These are phyloP conservation scores for Coleophora flavipennella DNA, from an alignment of 2,888 invertebrate genomes.

Conservation along the genomic window DNA sequence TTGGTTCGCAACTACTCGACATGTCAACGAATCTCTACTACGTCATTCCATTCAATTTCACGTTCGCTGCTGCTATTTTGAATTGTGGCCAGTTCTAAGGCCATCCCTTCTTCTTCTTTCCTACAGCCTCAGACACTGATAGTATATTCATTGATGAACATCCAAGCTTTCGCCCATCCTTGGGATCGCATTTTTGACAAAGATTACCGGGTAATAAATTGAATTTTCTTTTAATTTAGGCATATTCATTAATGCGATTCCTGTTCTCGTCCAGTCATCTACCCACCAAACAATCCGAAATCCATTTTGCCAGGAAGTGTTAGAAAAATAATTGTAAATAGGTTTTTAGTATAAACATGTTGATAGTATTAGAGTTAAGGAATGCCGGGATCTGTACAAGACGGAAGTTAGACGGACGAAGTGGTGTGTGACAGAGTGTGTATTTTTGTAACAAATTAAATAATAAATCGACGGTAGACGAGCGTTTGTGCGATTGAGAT, in stretches of 20 bases:
- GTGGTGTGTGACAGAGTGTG: slow-evolving; percentile 47
- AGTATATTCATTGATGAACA: slow-evolving; percentile 65
- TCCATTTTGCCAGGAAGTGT: slow-evolving; percentile 57
- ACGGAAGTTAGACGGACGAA: slow-evolving; percentile 28
- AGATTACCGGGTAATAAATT: too few species aligned
- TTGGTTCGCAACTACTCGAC: slow-evolving; percentile 14
- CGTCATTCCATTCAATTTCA: too few species aligned
- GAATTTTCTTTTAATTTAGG: too few species aligned
- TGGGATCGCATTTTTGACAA: too few species aligned
- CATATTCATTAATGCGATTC: too few species aligned
- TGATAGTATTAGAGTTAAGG: slow-evolving; percentile 51
- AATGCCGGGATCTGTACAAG: slow-evolving; percentile 49
- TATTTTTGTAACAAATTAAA: slow-evolving; percentile 59
- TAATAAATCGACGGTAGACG: slow-evolving; percentile 41
- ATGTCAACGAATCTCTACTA: slow-evolving; percentile 12
- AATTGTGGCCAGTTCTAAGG: too few species aligned
- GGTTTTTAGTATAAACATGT: slow-evolving; percentile 41
- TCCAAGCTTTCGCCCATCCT: slow-evolving; percentile 44
- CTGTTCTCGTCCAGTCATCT: slow-evolving; percentile 33
- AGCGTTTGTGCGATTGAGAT: slow-evolving; percentile 38
- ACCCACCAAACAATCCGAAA: slow-evolving; percentile 29
- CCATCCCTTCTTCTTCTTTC: too few species aligned
- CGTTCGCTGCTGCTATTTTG: too few species aligned
- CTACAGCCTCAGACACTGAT: background rate
- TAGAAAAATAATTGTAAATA: slow-evolving; percentile 56